Conservation (phyloP, 2,888 invertebrate species). For the Rhimphoctona megacephalus region DNA sequence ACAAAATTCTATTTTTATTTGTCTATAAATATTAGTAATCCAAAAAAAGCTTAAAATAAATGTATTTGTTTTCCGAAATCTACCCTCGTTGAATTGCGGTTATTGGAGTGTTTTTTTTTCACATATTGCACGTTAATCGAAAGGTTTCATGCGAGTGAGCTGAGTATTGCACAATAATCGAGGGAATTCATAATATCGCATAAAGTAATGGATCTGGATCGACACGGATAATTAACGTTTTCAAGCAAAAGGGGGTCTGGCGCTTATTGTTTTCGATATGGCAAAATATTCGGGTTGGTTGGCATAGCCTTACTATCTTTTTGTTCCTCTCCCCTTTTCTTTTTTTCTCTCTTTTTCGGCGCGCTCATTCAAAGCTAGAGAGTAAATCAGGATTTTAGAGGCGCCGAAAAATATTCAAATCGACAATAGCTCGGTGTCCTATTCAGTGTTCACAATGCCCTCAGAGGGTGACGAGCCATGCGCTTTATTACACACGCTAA, state of each 20-base stretch:
- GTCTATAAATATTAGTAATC: not conserved
- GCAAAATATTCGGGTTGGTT: slow-evolving; percentile 43
- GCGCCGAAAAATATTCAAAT: slow-evolving; percentile 56
- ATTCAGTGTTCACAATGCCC: slow-evolving; percentile 73
- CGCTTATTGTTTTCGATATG: slow-evolving; percentile 52
- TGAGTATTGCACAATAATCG: slow-evolving; percentile 9
- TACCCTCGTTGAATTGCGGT: not conserved
- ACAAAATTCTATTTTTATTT: not conserved
- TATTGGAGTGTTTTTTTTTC: not conserved
- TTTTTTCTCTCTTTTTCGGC: not conserved
- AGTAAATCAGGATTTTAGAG: slow-evolving; percentile 51
- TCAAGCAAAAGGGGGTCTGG: not conserved
- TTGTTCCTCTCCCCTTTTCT: not conserved
- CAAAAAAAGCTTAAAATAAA: not conserved
- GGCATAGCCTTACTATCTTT: slow-evolving; percentile 10
- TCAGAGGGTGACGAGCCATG: slow-evolving; percentile 41
- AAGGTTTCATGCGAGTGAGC: not conserved
- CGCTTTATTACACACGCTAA: slow-evolving; percentile 64
- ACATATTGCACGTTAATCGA: too few species aligned
- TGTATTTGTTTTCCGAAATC: not conserved
- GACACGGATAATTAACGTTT: slow-evolving; percentile 46
- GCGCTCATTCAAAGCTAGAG: slow-evolving; percentile 5
- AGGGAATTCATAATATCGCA: not conserved
- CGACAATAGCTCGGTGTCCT: slow-evolving; percentile 71
- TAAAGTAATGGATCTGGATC: not conserved